Evolutionary conservation across 1,140 invertebrate genomes (phyloP).

Genomic region (Drosophila kohkoa): DNA sequence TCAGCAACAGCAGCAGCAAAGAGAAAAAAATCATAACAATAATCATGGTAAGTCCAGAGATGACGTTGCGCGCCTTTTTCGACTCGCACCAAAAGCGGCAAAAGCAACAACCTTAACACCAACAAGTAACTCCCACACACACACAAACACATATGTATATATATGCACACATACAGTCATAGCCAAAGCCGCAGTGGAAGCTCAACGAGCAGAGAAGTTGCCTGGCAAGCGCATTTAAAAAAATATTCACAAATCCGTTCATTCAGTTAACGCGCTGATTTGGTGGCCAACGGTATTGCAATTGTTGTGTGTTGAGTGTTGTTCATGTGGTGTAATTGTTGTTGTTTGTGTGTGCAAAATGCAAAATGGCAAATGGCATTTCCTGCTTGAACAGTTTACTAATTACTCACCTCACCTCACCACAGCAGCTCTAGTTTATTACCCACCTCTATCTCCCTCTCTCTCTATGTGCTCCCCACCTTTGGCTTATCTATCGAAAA

Average conservation of each 20-base stretch:
- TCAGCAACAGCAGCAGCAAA: not conserved
- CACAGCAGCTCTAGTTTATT: slow-evolving; percentile 3
- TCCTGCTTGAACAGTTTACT: slow-evolving; percentile 2
- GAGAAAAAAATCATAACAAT: not conserved
- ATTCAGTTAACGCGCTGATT: slow-evolving; percentile 48
- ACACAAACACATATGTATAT: not conserved
- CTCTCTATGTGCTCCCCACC: not conserved
- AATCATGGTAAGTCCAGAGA: slow-evolving; percentile 41
- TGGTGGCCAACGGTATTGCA: slow-evolving; percentile 34
- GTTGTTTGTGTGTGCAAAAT: not conserved
- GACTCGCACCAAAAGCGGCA: slow-evolving; percentile 39
- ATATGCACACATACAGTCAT: not conserved
- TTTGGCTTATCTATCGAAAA: not conserved
- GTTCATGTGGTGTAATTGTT: slow-evolving; percentile 9
- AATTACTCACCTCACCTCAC: slow-evolving; percentile 31
- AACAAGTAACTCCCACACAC: slow-evolving; percentile 37
- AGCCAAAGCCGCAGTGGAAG: slow-evolving; percentile 5
- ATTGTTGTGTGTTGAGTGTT: not conserved
- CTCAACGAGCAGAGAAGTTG: not conserved
- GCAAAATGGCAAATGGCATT: slow-evolving; percentile 1
- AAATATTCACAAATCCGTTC: slow-evolving; percentile 33
- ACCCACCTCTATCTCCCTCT: not conserved
- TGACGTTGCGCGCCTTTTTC: slow-evolving; percentile 50
- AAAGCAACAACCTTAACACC: slow-evolving; percentile 16
- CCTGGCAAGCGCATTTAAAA: slow-evolving; percentile 29